A percentile compares a stretch with the other conserved stretches of the same genome.
These are phyloP conservation scores for Amiota mariae DNA, from an alignment of 2,888 invertebrate species.

Conservation along the genomic window DNA sequence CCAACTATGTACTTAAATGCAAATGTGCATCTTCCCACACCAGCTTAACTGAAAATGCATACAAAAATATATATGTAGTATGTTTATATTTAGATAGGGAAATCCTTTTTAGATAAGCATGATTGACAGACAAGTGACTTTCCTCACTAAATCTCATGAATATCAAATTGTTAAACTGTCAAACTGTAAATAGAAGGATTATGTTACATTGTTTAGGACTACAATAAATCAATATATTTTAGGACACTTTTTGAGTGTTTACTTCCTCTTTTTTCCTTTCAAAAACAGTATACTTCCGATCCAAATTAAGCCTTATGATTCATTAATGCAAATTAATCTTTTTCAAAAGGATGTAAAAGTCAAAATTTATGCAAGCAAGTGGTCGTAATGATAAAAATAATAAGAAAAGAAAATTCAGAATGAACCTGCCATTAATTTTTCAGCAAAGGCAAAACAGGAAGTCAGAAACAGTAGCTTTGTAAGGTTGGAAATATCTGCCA, in stretches of 20 bases:
- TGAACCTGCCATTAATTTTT: constrained; percentile 22
- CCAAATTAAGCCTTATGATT: neutral
- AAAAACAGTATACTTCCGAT: constrained; percentile 11
- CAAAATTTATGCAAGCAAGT: constrained; percentile 16
- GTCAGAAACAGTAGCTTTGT: constrained; percentile 9
- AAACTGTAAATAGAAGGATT: constrained; percentile 10
- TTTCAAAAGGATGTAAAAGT: neutral
- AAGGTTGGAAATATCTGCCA: neutral
- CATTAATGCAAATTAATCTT: constrained; percentile 16
- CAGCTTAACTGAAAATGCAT: too few species aligned
- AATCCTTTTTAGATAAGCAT: constrained; percentile 22
- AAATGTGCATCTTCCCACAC: too few species aligned
- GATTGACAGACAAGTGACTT: constrained; percentile 27
- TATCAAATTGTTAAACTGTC: constrained; percentile 23
- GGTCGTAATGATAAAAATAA: neutral
- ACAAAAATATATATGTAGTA: too few species aligned
- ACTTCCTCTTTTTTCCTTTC: neutral
- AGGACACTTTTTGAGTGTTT: too few species aligned
- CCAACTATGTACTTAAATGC: too few species aligned
- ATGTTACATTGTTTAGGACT: neutral
- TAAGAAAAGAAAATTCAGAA: neutral
- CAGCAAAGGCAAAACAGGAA: constrained; percentile 17
- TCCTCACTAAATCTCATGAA: too few species aligned
- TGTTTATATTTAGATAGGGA: neutral
- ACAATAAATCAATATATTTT: too few species aligned